These are phyloP conservation scores for Astropecten irregularis DNA, from an alignment of 53 echinoderm and acorn worm genomes.

Conservation along the genomic window DNA sequence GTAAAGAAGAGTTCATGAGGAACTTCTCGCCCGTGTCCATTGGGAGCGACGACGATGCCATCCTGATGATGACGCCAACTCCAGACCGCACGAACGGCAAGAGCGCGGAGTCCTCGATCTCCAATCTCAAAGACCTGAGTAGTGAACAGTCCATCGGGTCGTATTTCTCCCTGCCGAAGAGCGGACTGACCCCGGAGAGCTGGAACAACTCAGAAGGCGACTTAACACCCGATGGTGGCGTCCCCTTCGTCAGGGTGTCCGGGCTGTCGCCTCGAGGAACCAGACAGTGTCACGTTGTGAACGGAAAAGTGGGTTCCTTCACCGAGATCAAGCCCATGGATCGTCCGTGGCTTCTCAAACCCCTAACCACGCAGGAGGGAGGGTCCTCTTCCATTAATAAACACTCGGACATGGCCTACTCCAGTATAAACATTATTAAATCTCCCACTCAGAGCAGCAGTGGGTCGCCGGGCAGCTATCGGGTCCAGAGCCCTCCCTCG, in stretches of 20 bases:
- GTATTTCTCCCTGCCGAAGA: not conserved
- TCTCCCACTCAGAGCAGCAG: no score
- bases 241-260: slow-evolving; percentile 2
- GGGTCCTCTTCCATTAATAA: not conserved
- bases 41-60: slow-evolving; percentile 39
- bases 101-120: not conserved
- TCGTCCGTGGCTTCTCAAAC: slow-evolving; percentile 36
- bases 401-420: no score
- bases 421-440: no score
- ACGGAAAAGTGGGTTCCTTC: slow-evolving; percentile 58
- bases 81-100: not conserved
- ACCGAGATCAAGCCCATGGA: slow-evolving; percentile 29
- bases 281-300: not conserved
- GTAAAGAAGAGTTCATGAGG: slow-evolving; percentile 11
- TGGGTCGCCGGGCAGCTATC: slow-evolving; percentile 29
- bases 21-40: slow-evolving; percentile 40
- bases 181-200: not conserved
- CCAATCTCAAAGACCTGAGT: no score
- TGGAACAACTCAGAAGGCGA: slow-evolving; percentile 30
- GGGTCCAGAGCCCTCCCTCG: slow-evolving; percentile 33
- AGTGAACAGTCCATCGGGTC: not conserved
- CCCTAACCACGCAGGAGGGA: not conserved
- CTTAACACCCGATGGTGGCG: slow-evolving; percentile 8
- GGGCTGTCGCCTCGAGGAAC: not conserved
- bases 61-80: not conserved